Evolutionary conservation across 2,888 invertebrate genomes (phyloP), one percentile per base, ranked within the genome.

Genomic region (Megaustenia siamemsis): DNA sequence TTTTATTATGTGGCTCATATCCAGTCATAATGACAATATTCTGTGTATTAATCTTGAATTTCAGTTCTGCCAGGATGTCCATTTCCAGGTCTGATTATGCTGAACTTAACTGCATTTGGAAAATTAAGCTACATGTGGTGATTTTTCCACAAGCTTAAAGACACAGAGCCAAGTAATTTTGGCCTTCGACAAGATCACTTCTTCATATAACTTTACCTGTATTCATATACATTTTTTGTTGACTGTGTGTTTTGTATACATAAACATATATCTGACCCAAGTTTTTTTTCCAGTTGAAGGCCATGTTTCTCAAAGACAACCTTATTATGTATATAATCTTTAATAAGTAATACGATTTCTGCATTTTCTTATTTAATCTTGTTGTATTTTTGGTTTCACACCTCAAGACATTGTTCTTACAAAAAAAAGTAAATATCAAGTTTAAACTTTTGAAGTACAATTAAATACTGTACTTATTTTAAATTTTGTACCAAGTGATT

Each of bases 1-100:
- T 83, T 83, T 73, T 43, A 49, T 82, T 83, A 38, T 71, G 71
- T 83, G 83, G 78, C 83, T 78, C 78, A 66, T 76, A 76, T 38
- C 63, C 43, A 82, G 28, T 10, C 66, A 24, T 82, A 71, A 60
- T 24, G 40, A 66, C 24, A 69, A 71, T 73, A 49, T 49, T 78
- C 21, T 78, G n/a, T 49, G 5, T 49, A 73, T 73, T 78, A 43
- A 78, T 45, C 78, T 78, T 63, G 63, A 40, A 66, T 78, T 78
- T 66, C 78, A 78, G 78, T 66, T 43, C 28, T 78, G 38, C 32
- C 66, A 32, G 40, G 78, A 63, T 32, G 32, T 10, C 78, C 4
- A 10, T 66, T 40, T 21, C 38, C 43, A 66, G 66, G n/a, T 63
- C 56, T 49, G 76, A 32, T 56, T 21, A 24, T 73, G 69, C 8